Evolutionary conservation across 2,888 invertebrate genomes (phyloP).

Genomic region (Chrysina gloriosa): DNA sequence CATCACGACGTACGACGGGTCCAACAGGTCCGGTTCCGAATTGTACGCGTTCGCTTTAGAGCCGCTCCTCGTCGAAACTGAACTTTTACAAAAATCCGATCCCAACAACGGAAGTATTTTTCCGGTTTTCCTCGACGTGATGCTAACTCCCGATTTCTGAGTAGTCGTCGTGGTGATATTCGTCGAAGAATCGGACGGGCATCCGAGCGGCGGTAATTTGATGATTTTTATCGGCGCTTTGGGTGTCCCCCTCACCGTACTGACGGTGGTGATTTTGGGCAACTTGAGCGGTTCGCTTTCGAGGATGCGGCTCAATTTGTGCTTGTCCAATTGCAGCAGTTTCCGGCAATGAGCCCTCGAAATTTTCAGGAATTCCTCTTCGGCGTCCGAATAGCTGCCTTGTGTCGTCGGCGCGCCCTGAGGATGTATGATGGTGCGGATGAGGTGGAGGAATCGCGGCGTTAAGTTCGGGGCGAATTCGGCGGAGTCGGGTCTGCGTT

Average conservation of each 20-base stretch:
- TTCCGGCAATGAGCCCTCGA: conserved; percentile 48
- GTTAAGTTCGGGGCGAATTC: conserved; percentile 34
- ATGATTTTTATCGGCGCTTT: conserved; percentile 29
- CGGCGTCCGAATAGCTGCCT: conserved; percentile 1
- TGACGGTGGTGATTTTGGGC: conserved; percentile 32
- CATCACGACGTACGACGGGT: background rate
- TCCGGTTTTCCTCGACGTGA: background rate
- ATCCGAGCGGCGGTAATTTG: background rate
- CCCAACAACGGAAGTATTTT: background rate
- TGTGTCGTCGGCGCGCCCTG: background rate
- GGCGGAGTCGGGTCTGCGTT: conserved; percentile 21
- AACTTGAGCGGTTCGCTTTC: conserved; percentile 30
- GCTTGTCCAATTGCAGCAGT: conserved; percentile 41
- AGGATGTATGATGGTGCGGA: conserved; percentile 42
- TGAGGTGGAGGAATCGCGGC: conserved; percentile 45
- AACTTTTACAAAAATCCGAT: background rate
- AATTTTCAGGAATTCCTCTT: conserved; percentile 42
- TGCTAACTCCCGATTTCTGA: background rate
- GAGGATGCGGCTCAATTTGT: conserved; percentile 5
- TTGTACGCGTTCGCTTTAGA: background rate
- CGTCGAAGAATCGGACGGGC: background rate
- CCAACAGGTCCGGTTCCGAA: background rate
- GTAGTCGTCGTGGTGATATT: background rate
- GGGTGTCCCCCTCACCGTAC: background rate
- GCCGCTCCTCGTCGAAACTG: background rate